Percentiles rank a stretch among this genome's conserved stretches.
Conservation (phyloP, 2,797 vertebrate genomes). For the Malurus splendens region DNA sequence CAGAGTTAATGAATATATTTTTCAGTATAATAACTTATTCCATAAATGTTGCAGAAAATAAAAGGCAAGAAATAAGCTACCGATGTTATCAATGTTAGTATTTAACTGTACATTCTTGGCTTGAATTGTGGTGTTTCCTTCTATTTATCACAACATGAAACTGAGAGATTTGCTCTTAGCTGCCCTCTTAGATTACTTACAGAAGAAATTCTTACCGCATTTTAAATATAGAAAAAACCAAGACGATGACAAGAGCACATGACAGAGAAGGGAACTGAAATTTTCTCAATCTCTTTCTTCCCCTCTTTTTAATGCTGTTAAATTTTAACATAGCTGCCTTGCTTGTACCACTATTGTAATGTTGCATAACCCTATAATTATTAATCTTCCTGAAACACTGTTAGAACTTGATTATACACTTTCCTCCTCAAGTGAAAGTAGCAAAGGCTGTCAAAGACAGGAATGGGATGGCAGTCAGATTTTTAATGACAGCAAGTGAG, state of each 20-base stretch:
- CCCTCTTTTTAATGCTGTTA: constrained; percentile 1
- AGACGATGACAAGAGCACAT: not conserved
- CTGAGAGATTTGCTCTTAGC: not conserved
- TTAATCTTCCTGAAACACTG: not conserved
- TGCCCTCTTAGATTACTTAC: not conserved
- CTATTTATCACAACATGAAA: not conserved
- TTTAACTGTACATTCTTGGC: not conserved
- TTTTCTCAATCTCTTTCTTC: constrained; percentile 38
- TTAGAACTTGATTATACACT: not conserved
- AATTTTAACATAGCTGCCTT: not conserved
- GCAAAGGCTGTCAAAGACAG: not conserved
- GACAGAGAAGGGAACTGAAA: constrained; percentile 38
- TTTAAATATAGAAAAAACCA: constrained; percentile 27
- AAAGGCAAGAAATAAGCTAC: not conserved
- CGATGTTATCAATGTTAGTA: not conserved
- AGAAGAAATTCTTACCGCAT: not conserved
- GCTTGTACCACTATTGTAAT: not conserved
- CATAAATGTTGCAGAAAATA: not conserved
- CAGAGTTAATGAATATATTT: not conserved
- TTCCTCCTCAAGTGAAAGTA: not conserved
- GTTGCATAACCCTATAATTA: constrained; percentile 18
- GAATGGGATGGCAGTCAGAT: not conserved
- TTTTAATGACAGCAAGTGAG: not conserved
- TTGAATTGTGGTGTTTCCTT: not conserved
- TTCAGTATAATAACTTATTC: not conserved